phyloP scores from a whole-genome alignment of 1,140 invertebrate species.

The Drosophila nigrodunni region DNA sequence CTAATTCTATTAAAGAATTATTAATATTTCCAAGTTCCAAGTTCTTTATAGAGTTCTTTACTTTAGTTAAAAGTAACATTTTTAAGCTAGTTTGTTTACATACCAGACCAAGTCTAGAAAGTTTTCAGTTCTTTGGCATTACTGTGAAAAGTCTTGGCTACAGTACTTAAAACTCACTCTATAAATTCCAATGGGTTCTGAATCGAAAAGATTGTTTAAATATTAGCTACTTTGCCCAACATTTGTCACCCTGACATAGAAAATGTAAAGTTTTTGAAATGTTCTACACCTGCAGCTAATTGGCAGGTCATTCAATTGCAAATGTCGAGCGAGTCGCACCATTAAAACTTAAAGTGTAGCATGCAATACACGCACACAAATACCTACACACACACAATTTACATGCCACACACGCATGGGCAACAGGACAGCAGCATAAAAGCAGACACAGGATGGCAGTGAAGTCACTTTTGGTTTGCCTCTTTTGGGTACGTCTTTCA shows the following conservation, averaged over 20 bases:
- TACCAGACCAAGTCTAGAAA: too few relatives aligned
- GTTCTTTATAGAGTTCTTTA: too few relatives aligned
- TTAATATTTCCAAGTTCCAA: too few relatives aligned
- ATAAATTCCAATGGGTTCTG: conserved; percentile 4
- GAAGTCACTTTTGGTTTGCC: not conserved
- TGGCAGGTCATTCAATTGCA: conserved; percentile 64
- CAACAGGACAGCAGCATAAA: conserved; percentile 3
- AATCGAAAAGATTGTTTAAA: conserved; percentile 20
- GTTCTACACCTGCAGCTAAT: conserved; percentile 60
- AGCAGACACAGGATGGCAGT: conserved; percentile 4
- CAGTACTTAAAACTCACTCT: not conserved
- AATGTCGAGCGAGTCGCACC: conserved; percentile 48
- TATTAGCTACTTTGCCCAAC: conserved; percentile 45
- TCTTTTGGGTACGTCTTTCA: not conserved
- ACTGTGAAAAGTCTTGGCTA: not conserved
- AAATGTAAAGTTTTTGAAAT: conserved; percentile 35
- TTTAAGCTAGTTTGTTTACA: too few relatives aligned
- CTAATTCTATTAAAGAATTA: too few relatives aligned
- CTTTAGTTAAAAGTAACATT: too few relatives aligned
- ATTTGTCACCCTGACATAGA: conserved; percentile 15
- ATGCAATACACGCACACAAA: conserved; percentile 46
- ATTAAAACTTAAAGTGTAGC: conserved; percentile 76
- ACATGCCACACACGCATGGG: conserved; percentile 72
- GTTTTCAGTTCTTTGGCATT: not conserved
- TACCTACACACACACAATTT: conserved; percentile 60